These are phyloP conservation scores for Chiroxiphia lanceolata DNA, from an alignment of 2,797 vertebrate species.

Conservation along the genomic window DNA sequence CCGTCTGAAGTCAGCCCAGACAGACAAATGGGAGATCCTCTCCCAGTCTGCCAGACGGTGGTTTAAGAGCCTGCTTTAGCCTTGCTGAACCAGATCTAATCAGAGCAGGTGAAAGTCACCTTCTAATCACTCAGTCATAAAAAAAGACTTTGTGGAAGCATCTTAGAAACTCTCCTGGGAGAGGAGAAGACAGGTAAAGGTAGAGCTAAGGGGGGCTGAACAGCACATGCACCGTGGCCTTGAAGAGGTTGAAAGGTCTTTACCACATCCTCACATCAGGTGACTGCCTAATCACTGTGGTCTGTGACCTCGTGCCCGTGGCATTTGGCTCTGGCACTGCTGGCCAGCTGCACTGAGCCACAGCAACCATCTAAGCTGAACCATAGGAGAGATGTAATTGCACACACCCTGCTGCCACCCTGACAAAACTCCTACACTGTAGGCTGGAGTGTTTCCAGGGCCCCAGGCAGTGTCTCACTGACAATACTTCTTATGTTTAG, in stretches of 20 bases:
- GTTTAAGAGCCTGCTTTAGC: not conserved
- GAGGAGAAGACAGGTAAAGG: not conserved
- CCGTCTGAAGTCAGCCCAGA: not conserved
- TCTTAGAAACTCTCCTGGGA: not conserved
- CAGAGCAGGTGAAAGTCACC: not conserved
- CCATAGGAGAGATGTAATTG: not conserved
- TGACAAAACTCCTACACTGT: not conserved
- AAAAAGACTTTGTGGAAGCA: not conserved
- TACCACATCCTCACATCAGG: not conserved
- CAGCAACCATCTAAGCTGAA: not conserved
- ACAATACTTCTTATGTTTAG: not conserved
- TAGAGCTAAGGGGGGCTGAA: not conserved
- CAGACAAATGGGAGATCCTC: not conserved
- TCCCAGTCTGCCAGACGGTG: not conserved
- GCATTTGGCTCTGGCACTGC: not conserved
- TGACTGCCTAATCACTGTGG: rapidly evolving
- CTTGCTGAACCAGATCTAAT: conserved; percentile 30
- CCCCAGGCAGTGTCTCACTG: not conserved
- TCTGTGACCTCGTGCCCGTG: not conserved
- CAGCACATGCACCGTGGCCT: not conserved
- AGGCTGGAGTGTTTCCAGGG: not conserved
- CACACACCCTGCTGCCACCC: not conserved
- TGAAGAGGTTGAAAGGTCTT: not conserved
- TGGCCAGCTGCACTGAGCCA: not conserved
- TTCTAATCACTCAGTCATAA: not conserved